Evolutionary conservation across 2,113 vertebrate genomes (phyloP), one percentile per base, ranked within the genome.

Genomic region (Dromaius novaehollandiae): DNA sequence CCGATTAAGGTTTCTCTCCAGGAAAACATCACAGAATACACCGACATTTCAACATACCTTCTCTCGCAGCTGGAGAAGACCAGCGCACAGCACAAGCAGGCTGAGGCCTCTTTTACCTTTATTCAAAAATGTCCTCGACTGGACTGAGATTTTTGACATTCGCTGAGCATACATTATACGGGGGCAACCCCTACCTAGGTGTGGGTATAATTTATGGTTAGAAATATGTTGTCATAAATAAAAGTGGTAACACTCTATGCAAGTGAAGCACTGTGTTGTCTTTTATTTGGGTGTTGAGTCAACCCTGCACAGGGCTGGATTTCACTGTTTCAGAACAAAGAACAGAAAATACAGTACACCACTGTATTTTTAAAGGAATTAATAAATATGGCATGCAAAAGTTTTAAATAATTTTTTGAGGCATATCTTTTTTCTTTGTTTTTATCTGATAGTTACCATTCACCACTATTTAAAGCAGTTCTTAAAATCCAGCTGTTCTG

Each of bases 1-100:
- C 91, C 7, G 18, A 95, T 55, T n/a, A 82, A 91, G 81, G 74
- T 7, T n/a, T 78, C 82, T 93, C 78, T 97, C 94, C 93, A 95
- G 93, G 87, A 95, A 96, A 95, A 89, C 71, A 93, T 87, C 86
- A 84, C 36, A 91, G 89, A 89, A 71, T 74, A 61, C 26, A 50
- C 75, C 2, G 0, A 86, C 75, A 92, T n/a, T 83, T 90, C 26
- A 65, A 71, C 38, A 46, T 30, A 82, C 24, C 65, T 81, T 86
- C 50, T 56, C 9, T 84, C 2, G 0, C 75, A 69, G 32, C 48
- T 34, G 22, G 40, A 61, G 71, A 87, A 90, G 36, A 66, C 63
- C 66, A 89, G 68, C 1, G 1, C 55, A 80, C 0, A 53, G 82
- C 65, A 73, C 56, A 89, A 66, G n/a, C 6, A 82, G 48, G 70